Evolutionary conservation across 2,888 invertebrate species (phyloP).

Genomic region (Tetheella fluctuosa): DNA sequence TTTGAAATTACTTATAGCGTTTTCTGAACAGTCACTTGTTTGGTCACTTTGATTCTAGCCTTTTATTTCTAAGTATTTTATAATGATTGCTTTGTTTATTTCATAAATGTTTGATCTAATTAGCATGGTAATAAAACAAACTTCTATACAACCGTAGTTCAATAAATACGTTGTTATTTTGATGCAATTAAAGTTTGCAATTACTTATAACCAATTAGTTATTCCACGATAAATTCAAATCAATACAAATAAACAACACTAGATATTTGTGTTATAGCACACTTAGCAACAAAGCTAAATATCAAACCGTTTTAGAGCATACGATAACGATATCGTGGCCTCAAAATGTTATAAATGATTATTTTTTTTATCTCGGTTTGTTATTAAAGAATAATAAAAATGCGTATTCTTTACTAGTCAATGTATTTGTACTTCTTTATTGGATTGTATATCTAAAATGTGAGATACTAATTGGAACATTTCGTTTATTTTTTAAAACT

Average conservation of each 20-base stretch:
- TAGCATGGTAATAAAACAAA: neutral
- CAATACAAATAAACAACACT: slow-evolving; percentile 11
- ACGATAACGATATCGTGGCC: neutral
- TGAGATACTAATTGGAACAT: too few species aligned
- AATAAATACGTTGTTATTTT: slow-evolving; percentile 16
- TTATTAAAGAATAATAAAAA: too few species aligned
- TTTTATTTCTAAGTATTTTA: too few species aligned
- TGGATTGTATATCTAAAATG: too few species aligned
- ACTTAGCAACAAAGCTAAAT: slow-evolving; percentile 7
- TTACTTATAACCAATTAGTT: slow-evolving; percentile 31
- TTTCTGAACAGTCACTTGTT: too few species aligned
- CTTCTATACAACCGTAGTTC: neutral
- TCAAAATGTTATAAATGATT: neutral
- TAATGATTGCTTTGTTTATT: too few species aligned
- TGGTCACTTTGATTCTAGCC: too few species aligned
- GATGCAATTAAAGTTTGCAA: slow-evolving; percentile 13
- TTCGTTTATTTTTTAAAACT: too few species aligned
- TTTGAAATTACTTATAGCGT: too few species aligned
- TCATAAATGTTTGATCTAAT: neutral
- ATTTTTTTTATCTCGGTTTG: neutral
- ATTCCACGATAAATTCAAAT: slow-evolving; percentile 29
- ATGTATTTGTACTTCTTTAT: too few species aligned
- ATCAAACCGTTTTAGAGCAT: neutral
- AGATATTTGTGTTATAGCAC: slow-evolving; percentile 2
- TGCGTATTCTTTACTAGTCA: too few species aligned